These are phyloP conservation scores for Chiridota heheva DNA, from an alignment of 35 echinoderm and acorn worm genomes.

Conservation along the genomic window DNA sequence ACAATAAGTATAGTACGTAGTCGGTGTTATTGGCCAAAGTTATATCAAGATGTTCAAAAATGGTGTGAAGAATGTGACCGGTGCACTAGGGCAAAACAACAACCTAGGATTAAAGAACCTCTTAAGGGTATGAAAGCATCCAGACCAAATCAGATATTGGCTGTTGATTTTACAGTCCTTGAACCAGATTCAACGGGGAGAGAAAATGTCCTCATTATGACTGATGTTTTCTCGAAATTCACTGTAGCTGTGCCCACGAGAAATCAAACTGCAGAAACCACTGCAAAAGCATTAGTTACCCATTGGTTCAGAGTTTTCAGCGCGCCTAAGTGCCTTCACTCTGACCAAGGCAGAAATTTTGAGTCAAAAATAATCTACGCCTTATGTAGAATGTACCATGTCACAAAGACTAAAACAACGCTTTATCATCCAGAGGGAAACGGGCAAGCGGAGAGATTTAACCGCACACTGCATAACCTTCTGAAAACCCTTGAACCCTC, in stretches of 20 bases:
- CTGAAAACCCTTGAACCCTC: background rate
- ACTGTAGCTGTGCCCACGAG: background rate
- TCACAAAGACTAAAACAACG: background rate
- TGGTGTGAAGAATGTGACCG: constrained; percentile 42
- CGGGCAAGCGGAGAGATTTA: background rate
- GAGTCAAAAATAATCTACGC: constrained; percentile 14
- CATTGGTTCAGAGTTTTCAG: background rate
- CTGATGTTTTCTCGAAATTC: constrained; percentile 5
- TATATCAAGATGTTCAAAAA: background rate
- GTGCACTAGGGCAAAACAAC: constrained; percentile 30
- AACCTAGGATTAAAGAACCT: constrained; percentile 30
- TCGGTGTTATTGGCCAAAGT: constrained; percentile 41
- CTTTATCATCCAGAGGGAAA: background rate
- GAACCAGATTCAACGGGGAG: too few relatives aligned
- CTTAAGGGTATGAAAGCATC: constrained; percentile 7
- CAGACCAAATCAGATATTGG: constrained; percentile 32
- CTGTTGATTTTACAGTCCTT: constrained; percentile 46
- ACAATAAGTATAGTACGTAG: constrained; percentile 1
- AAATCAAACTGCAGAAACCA: constrained; percentile 9
- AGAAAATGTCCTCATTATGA: constrained; percentile 1
- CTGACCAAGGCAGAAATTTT: constrained; percentile 9
- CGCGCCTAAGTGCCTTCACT: background rate
- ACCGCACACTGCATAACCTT: constrained; percentile 3
- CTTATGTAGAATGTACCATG: background rate
- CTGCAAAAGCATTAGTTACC: background rate